phyloP scores from a whole-genome alignment of 1,140 invertebrate genomes.

The Eufriesea mexicana region DNA sequence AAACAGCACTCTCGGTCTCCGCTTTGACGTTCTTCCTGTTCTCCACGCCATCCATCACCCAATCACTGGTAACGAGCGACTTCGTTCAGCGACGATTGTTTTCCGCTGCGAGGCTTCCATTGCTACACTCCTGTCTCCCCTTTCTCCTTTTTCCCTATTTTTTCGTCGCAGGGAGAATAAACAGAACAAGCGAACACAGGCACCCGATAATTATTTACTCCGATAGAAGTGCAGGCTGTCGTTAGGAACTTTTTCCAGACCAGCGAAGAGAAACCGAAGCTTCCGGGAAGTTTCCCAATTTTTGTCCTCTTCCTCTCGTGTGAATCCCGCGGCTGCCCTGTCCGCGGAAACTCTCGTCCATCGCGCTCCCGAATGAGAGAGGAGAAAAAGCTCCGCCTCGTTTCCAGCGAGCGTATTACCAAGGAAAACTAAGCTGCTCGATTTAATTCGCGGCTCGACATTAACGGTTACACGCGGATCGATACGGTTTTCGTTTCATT shows the following conservation, averaged over 20 bases:
- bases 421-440: not conserved
- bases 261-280: slow-evolving; percentile 31
- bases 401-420: not conserved
- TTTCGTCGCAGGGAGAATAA: not conserved
- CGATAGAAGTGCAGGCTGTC: slow-evolving; percentile 24
- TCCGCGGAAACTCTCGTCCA: not conserved
- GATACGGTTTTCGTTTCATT: not conserved
- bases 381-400: not conserved
- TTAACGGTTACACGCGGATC: not conserved
- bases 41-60: not conserved
- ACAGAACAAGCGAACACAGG: not conserved
- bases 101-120: not conserved
- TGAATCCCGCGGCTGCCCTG: not conserved
- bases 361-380: too few species aligned
- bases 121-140: not conserved
- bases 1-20: not conserved
- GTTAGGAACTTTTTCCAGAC: slow-evolving; percentile 36
- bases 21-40: not conserved
- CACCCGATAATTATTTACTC: slow-evolving; percentile 32
- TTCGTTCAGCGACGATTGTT: slow-evolving; percentile 8
- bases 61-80: not conserved
- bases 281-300: slow-evolving; percentile 46
- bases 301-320: not conserved
- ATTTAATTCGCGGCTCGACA: not conserved
- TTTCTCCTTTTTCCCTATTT: not conserved